Evolutionary conservation across 2,888 invertebrate species (phyloP).

Genomic region (Chrysina gloriosa): DNA sequence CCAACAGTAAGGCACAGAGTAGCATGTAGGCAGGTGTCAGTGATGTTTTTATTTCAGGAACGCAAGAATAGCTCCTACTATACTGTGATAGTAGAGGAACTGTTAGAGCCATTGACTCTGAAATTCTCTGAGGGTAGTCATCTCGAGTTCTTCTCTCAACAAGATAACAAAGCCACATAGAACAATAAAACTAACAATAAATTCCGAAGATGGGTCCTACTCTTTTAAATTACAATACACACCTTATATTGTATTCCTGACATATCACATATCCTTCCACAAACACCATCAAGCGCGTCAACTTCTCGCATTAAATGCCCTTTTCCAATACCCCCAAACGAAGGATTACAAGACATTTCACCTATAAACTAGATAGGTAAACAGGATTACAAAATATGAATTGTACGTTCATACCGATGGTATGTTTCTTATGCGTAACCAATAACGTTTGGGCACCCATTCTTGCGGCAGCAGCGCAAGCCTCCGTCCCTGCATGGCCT

Average conservation of each 20-base stretch:
- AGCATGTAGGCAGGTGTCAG: no score
- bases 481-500: slow-evolving; percentile 93
- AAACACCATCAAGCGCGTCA: slow-evolving; percentile 89
- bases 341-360: slow-evolving; percentile 95
- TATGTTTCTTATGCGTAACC: slow-evolving; percentile 85
- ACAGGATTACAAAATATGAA: neutral
- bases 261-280: slow-evolving; percentile 82
- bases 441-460: slow-evolving; percentile 85
- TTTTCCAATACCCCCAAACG: slow-evolving; percentile 93
- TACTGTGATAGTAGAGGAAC: no score
- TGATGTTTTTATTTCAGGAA: no score
- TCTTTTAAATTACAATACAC: no score
- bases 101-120: no score
- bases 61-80: no score
- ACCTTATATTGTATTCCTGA: slow-evolving; percentile 85
- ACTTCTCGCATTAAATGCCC: slow-evolving; percentile 89
- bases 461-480: slow-evolving; percentile 83
- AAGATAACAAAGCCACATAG: no score
- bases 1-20: no score
- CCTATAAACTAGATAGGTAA: slow-evolving; percentile 66
- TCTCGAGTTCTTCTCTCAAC: no score
- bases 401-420: slow-evolving; percentile 72
- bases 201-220: no score
- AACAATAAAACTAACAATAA: no score
- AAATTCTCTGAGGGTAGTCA: no score